Percentiles rank a stretch among this genome's conserved stretches.
Conservation (phyloP, 2,797 vertebrate species). For the Danio aesculapii region DNA sequence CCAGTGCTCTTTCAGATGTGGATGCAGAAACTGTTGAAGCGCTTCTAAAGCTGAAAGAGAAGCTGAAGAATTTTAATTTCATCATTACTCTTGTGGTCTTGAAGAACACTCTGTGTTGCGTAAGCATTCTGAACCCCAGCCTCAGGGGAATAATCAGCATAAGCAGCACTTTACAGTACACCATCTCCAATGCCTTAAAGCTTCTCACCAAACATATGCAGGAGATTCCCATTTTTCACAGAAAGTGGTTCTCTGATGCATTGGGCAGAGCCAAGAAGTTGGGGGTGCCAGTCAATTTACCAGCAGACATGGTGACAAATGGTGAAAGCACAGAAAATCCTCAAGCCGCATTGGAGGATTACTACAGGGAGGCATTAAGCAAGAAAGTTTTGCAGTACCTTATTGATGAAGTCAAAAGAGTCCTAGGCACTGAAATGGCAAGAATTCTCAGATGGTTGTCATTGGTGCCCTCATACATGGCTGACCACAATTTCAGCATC, state of each 20-base stretch:
- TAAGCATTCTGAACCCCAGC: constrained; percentile 96
- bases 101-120: constrained; percentile 95
- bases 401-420: constrained; percentile 91
- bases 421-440: constrained; percentile 93
- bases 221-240: constrained; percentile 94
- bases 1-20: constrained; percentile 78
- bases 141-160: constrained; percentile 93
- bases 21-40: constrained; percentile 81
- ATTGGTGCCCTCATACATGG: constrained; percentile 95
- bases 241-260: constrained; percentile 97
- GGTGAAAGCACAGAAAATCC: constrained; percentile 73
- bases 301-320: constrained; percentile 77
- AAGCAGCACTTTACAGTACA: constrained; percentile 92
- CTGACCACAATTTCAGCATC: constrained; percentile 96
- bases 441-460: constrained; percentile 94
- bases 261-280: constrained; percentile 89
- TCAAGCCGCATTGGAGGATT: constrained; percentile 87
- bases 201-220: constrained; percentile 95
- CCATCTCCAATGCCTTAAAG: constrained; percentile 94
- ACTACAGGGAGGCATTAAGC: constrained; percentile 90
- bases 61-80: constrained; percentile 93
- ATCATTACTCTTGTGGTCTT: constrained; percentile 92
- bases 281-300: constrained; percentile 85
- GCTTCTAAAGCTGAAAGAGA: constrained; percentile 86
- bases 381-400: constrained; percentile 90